Evolutionary conservation across 1,140 invertebrate species (phyloP).

Genomic region (Macrocentrus cingulum): DNA sequence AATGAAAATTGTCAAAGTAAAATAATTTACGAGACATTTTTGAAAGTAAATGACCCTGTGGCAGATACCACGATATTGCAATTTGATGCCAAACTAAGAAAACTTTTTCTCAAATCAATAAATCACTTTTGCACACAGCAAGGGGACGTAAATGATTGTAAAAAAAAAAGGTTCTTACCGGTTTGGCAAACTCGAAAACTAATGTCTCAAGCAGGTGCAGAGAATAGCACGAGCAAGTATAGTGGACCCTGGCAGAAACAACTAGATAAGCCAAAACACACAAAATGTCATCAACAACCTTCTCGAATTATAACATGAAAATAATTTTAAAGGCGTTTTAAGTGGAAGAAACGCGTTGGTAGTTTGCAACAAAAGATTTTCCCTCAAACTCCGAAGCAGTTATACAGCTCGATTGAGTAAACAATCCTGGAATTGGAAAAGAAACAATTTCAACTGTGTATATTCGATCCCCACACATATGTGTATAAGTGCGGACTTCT

Average conservation of each 20-base stretch:
- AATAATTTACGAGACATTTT: no score
- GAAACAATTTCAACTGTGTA: background rate
- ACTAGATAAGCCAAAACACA: background rate
- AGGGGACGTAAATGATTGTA: no score
- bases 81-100: no score
- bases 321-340: background rate
- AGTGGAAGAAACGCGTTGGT: background rate
- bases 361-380: background rate
- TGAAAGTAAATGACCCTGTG: no score
- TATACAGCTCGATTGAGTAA: slow-evolving; percentile 8
- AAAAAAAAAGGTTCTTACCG: slow-evolving; percentile 17
- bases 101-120: no score
- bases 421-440: slow-evolving; percentile 4
- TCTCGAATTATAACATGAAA: background rate
- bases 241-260: background rate
- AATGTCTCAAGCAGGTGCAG: background rate
- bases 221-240: background rate
- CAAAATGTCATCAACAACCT: background rate
- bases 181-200: background rate
- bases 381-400: background rate
- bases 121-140: no score
- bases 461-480: no score
- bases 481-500: no score
- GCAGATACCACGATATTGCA: no score
- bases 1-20: no score